Evolutionary conservation across 92 coral and sea anemone species (phyloP), one percentile per base, ranked within the genome.

Genomic region (Plumapathes pennacea): DNA sequence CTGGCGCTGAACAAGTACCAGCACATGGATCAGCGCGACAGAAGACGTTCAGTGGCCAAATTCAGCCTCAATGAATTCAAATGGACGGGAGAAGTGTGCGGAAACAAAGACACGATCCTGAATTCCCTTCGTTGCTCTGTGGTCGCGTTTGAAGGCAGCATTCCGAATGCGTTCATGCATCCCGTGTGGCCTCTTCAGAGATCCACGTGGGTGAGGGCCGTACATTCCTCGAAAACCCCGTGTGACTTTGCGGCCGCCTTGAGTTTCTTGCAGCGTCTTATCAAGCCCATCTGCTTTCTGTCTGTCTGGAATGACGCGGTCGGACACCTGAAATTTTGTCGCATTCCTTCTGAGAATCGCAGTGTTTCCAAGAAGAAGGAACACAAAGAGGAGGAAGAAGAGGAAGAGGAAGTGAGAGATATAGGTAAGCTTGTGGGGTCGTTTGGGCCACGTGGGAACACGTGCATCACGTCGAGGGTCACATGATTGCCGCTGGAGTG

Each of bases 171-270:
- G 14, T 92, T 92, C 52, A 92, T 92, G 98, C 98, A 92, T 71
- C 98, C 98, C 27, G 71, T 73, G 3, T 92, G 98, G 98, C 96
- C 98, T 2, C 32, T 92, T 13, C 98, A 92, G 76, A 86, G 98
- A 4, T 84, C 98, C n/a, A 77, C 98, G 9, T 92, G 98, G 98
- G 89, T 92, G 4, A 69, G 83, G 42, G 96, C 98, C 25, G 92
- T 92, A 14, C 98, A 92, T 27, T 33, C 88, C 63, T 68, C 96
- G 10, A 76, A 81, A 54, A 89, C 92, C 4, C 91, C 92, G 32
- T 48, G 54, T 4, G 98, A 92, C 56, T 88, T 92, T 61, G 90
- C 96, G 0, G 88, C 96, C 3, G 85, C 77, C 27, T 44, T 92
- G 34, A 60, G 84, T 13, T 92, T 88, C 64, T 80, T 92, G 54